Evolutionary conservation across 2,888 invertebrate genomes (phyloP), one percentile per base, ranked within the genome.

Genomic region (Andrena praecox): DNA sequence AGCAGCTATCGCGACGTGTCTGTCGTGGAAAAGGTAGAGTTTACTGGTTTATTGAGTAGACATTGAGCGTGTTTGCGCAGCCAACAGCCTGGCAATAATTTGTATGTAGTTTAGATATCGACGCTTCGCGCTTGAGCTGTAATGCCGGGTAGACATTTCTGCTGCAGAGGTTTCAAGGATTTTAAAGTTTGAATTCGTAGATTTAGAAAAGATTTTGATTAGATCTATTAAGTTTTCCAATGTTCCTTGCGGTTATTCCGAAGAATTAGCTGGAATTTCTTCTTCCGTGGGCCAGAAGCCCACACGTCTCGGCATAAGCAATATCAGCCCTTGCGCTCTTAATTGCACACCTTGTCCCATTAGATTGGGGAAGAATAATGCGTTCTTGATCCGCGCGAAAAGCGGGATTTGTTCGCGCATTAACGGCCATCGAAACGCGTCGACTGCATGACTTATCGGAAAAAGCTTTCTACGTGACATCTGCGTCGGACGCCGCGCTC

Each of bases 391-490:
- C 48, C 48, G 16, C 12, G 31, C 27, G 52, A 50, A 74, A 63
- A 20, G 27, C 62, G n/a, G 33, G 35, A 72, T 78, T 69, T 68
- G 72, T 78, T 75, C 62, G 54, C 56, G 66, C 60, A 64, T 79
- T 84, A 84, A 42, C 75, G 54, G 48, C 20, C 73, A 71, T 75
- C 69, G 75, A 73, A 78, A 60, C 62, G 59, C 62, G 56, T 12
- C 29, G 59, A 56, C 60, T 76, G 68, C 42, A 52, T 63, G 69
- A 83, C 67, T 77, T 83, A 80, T 86, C 59, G 80, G 67, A 73
- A 85, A 85, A 83, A 80, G 75, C 80, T 75, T 76, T 78, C 48
- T 27, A 54, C 75, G 59, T 63, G 84, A 74, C 52, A 60, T 70
- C 60, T 33, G 31, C 54, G 66, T 52, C n/a, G 66, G 50, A 67